A percentile compares a stretch with the other conserved stretches of the same genome.
phyloP scores from a whole-genome alignment of 1,140 invertebrate genomes.

The Drosophila sproati region DNA sequence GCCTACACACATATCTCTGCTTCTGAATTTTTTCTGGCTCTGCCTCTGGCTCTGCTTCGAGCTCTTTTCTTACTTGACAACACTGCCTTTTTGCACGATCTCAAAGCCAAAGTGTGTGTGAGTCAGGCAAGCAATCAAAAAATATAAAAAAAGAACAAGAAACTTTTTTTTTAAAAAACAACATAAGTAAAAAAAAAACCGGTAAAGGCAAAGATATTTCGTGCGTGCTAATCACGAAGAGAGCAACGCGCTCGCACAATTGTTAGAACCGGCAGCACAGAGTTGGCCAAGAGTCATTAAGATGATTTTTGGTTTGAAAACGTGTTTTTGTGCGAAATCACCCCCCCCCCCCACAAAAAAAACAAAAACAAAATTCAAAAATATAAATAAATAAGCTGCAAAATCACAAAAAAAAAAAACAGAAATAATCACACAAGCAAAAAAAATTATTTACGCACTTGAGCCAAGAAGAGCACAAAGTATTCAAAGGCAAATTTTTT shows the following conservation, averaged over 20 bases:
- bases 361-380: constrained; percentile 2
- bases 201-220: constrained; percentile 76
- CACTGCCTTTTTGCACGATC: constrained; percentile 43
- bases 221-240: constrained; percentile 69
- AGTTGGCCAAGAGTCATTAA: constrained; percentile 34
- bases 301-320: constrained; percentile 36
- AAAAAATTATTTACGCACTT: constrained; percentile 28
- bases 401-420: constrained; percentile 29
- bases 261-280: constrained; percentile 28
- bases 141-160: constrained; percentile 19
- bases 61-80: constrained; percentile 35
- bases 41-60: constrained; percentile 10
- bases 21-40: neutral
- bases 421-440: constrained; percentile 3
- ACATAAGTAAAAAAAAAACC: constrained; percentile 53
- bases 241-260: constrained; percentile 20
- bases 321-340: constrained; percentile 52
- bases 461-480: constrained; percentile 55
- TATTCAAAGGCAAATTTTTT: constrained; percentile 62
- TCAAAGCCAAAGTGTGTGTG: constrained; percentile 20
- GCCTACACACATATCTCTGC: constrained; percentile 8
- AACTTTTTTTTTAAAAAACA: neutral
- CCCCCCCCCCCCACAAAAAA: too few relatives aligned
- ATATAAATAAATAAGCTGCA: constrained; percentile 2
- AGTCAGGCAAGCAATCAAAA: constrained; percentile 20